Percentiles rank a stretch among this genome's conserved stretches.
Evolutionary conservation across 2,113 vertebrate genomes (phyloP).

Genomic region (Rhinogobius similis): DNA sequence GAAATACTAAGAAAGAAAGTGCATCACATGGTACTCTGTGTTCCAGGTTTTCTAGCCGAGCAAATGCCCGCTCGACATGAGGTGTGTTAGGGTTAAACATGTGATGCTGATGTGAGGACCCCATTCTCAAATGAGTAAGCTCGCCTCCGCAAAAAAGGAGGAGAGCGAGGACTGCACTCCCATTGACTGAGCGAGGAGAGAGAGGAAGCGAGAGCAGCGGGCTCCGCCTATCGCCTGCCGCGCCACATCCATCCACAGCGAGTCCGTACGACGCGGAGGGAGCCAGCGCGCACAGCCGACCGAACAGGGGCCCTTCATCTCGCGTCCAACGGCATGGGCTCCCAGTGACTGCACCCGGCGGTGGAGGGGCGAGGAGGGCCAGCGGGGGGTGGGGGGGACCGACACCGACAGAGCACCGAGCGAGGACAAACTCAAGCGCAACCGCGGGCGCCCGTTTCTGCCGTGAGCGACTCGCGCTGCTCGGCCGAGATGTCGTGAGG

Average conservation of each 20-base stretch:
- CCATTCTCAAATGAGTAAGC: slow-evolving; percentile 62
- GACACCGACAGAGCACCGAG: slow-evolving; percentile 55
- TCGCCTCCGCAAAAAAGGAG: slow-evolving; percentile 42
- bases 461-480: slow-evolving; percentile 83
- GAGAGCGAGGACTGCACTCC: slow-evolving; percentile 50
- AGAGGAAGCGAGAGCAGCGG: slow-evolving; percentile 40
- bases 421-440: slow-evolving; percentile 69
- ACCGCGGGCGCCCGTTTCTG: slow-evolving; percentile 76
- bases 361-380: slow-evolving; percentile 73
- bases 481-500: slow-evolving; percentile 82
- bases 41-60: neutral
- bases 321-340: slow-evolving; percentile 77
- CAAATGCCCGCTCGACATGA: neutral
- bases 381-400: slow-evolving; percentile 60
- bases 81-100: slow-evolving; percentile 12
- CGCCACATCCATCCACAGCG: slow-evolving; percentile 47
- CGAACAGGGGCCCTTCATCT: slow-evolving; percentile 48
- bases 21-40: neutral
- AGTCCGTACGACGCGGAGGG: slow-evolving; percentile 47
- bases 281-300: slow-evolving; percentile 44
- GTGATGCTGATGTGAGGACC: slow-evolving; percentile 35
- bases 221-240: slow-evolving; percentile 71
- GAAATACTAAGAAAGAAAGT: neutral
- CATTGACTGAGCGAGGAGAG: slow-evolving; percentile 58
- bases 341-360: slow-evolving; percentile 67